These are phyloP conservation scores for Huso huso DNA, from an alignment of 2,797 vertebrate species.

Conservation along the genomic window DNA sequence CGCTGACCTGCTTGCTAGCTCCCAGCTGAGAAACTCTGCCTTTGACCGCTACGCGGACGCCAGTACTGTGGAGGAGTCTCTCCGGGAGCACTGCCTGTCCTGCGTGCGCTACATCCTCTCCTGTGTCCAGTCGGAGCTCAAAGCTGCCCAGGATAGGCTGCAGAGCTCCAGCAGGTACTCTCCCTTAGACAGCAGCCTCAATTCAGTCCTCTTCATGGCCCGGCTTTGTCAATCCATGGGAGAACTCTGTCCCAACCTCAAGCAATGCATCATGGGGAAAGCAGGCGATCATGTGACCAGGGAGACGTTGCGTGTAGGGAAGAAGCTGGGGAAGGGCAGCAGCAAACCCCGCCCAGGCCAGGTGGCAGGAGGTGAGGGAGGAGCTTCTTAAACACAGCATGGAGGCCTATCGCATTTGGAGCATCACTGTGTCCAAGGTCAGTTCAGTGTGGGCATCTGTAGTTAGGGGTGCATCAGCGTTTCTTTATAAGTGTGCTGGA, in stretches of 20 bases:
- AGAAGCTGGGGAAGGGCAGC: conserved; percentile 65
- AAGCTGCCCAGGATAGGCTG: conserved; percentile 7
- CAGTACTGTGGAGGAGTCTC: conserved; percentile 61
- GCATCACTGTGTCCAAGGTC: conserved; percentile 66
- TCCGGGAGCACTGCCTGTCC: conserved; percentile 52
- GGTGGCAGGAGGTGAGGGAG: conserved; percentile 74
- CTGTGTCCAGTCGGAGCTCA: conserved; percentile 56
- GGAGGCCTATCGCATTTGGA: conserved; percentile 80
- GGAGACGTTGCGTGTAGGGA: conserved; percentile 52
- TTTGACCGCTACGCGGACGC: conserved; percentile 70
- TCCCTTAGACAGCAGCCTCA: conserved; percentile 33
- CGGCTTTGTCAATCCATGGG: conserved; percentile 79
- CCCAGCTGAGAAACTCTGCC: conserved; percentile 19
- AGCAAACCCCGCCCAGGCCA: conserved; percentile 54
- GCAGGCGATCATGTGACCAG: conserved; percentile 32
- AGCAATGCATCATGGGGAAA: conserved; percentile 76
- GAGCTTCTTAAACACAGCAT: conserved; percentile 72
- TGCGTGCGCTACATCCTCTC: conserved; percentile 61
- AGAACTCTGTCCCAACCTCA: conserved; percentile 83
- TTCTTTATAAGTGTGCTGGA: too few species aligned
- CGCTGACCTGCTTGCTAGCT: background rate
- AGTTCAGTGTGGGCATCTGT: conserved; percentile 15
- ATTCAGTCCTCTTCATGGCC: conserved; percentile 79
- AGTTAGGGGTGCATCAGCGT: too few species aligned
- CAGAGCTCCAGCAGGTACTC: conserved; percentile 1